Percentiles rank a stretch among this genome's conserved stretches.
Evolutionary conservation across 2,113 vertebrate species (phyloP).

Genomic region (Felis catus): F.catus_Fca126_mat1.0 CM031424.1:77330501-77331000

Average conservation of each 20-base stretch:
- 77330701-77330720: background rate
- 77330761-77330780: background rate
- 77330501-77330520: background rate
- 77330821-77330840: background rate
- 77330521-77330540: fast-evolving
- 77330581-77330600: background rate
- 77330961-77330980: background rate
- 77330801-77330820: background rate
- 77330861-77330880: background rate
- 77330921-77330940: background rate
- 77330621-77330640: background rate
- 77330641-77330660: background rate
- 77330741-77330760: background rate
- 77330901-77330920: background rate
- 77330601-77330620: background rate
- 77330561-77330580: background rate
- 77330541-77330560: background rate
- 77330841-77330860: fast-evolving
- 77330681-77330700: background rate
- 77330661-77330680: background rate
- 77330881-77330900: background rate
- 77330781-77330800: background rate
- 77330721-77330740: background rate
- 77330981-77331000: background rate
- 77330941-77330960: background rate